Evolutionary conservation across 2,888 invertebrate genomes (phyloP), one percentile per base, ranked within the genome.

Genomic region (Trissolcus brochymenae): DNA sequence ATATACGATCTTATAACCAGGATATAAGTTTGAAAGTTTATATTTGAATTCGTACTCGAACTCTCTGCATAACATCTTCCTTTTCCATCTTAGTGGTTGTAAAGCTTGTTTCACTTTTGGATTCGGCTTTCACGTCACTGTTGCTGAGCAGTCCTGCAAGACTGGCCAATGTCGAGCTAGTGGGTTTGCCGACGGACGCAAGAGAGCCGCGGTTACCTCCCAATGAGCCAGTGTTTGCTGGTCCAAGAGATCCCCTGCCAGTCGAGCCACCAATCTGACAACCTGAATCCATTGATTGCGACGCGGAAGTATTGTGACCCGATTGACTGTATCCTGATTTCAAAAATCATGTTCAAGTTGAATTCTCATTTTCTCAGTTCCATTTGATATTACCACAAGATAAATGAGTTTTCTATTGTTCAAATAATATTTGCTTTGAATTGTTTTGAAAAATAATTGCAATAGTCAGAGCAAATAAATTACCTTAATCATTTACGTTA

Each of bases 111-210:
- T 89, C 88, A 50, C 86, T 87, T 61, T 89, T 84, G 57, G 87
- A 83, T 79, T 91, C 90, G 11, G 87, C 87, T 79, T 89, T 90
- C 13, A 87, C 85, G 29, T 94, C 94, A 4, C 92, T 87, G 57
- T 85, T 90, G 80, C 92, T 93, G 25, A 95, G 91, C 25, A 96
- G 90, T n/a, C 96, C 96, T 0, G 95, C 95, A 57, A 98, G 90
- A 62, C 95, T 95, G 0, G 95, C 95, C 14, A 97, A 90, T 0
- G 96, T 96, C 0, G 96, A 95, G 51, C 95, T 95, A 0, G 96
- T 94, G 0, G 97, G 97, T 87, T 98, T 98, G 65, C 96, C 95
- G 46, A 95, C 94, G 0, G 95, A 95, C 1, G 94, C 94, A 62
- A 96, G 89, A 80, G 96, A 96, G 51, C 95, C 95, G 25, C 96